These are phyloP conservation scores for Aplysina aerophoba DNA, from an alignment of 37 sponge, comb jelly and placozoan genomes.

Conservation along the genomic window DNA sequence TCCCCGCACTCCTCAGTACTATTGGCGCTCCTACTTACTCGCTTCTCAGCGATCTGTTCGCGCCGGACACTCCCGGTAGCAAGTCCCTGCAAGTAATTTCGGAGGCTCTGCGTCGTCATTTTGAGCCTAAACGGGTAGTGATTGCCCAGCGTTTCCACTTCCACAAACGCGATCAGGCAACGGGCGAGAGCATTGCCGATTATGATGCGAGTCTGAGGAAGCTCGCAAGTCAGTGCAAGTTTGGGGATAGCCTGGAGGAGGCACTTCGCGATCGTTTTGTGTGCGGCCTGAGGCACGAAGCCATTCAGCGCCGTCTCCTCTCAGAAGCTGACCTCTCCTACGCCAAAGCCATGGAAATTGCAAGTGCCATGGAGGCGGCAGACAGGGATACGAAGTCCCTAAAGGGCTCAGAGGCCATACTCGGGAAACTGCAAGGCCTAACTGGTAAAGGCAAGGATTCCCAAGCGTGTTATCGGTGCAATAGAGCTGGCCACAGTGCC, in stretches of 20 bases:
- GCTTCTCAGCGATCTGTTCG: background rate
- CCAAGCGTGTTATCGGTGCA: conserved; percentile 15
- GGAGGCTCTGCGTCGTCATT: background rate
- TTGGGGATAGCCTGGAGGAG: background rate
- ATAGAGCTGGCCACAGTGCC: background rate
- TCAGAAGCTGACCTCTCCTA: conserved; percentile 1
- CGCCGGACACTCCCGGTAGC: background rate
- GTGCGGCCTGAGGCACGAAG: background rate
- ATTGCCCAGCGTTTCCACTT: conserved; percentile 25
- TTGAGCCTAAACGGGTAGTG: background rate
- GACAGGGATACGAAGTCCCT: background rate
- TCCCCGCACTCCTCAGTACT: background rate
- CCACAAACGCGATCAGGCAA: background rate
- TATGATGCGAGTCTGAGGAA: background rate
- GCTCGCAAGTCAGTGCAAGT: background rate
- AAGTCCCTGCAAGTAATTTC: background rate
- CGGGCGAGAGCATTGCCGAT: background rate
- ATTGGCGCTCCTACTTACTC: background rate
- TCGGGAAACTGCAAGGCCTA: background rate
- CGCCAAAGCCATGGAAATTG: background rate
- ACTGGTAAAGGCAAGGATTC: background rate
- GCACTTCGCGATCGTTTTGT: conserved; percentile 7
- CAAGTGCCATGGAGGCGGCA: background rate
- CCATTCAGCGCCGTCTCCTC: background rate
- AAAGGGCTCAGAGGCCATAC: background rate